Evolutionary conservation across 92 coral and sea anemone genomes (phyloP).

Genomic region (Isaurus tuberculatus): DNA sequence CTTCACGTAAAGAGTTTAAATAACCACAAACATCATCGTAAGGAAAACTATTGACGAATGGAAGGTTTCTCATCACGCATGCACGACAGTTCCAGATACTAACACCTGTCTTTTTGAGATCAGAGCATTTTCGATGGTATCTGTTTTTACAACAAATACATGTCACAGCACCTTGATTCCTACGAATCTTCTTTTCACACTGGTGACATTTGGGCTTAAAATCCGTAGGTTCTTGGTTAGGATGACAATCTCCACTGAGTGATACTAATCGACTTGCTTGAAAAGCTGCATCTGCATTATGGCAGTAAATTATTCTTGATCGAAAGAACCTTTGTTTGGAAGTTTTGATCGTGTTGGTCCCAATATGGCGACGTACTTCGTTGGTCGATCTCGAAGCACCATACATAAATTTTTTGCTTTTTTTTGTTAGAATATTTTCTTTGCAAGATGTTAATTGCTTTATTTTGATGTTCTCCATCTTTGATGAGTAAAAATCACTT

Average conservation of each 20-base stretch:
- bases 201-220: background rate
- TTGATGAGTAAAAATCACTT: background rate
- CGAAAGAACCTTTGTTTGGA: background rate
- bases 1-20: background rate
- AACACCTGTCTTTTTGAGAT: background rate
- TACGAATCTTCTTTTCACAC: background rate
- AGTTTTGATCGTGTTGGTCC: background rate
- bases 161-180: background rate
- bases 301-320: background rate
- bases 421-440: background rate
- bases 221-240: background rate
- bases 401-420: background rate
- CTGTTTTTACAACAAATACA: background rate
- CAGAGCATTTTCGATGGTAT: background rate
- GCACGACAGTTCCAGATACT: background rate
- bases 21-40: background rate
- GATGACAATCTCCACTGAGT: background rate
- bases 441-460: background rate
- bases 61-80: background rate
- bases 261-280: background rate
- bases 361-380: background rate
- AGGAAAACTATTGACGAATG: background rate
- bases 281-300: background rate
- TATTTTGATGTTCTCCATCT: background rate
- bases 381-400: background rate